phyloP scores from a whole-genome alignment of 2,797 vertebrate species.

The Onychomys leucogaster region DNA sequence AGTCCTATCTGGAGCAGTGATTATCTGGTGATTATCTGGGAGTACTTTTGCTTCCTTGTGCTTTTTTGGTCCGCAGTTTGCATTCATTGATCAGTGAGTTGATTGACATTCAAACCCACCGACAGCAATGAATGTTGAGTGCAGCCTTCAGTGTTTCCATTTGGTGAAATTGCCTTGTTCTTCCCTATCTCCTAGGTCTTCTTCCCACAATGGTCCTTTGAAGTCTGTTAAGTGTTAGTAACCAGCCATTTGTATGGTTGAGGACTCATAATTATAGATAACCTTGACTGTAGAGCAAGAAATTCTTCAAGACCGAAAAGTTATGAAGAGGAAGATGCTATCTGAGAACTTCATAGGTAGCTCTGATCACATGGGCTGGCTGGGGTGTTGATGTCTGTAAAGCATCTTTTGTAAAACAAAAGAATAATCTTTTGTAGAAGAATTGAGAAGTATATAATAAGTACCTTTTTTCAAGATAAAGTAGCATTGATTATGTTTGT shows the following conservation, averaged over 20 bases:
- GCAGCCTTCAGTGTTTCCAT: constrained; percentile 92
- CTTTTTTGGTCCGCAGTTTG: constrained; percentile 96
- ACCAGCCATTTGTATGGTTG: not conserved
- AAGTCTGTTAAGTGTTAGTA: constrained; percentile 29
- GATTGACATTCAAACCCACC: constrained; percentile 95
- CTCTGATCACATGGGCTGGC: not conserved
- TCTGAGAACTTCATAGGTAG: not conserved
- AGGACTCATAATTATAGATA: constrained; percentile 17
- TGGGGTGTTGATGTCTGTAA: not conserved
- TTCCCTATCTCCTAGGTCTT: constrained; percentile 47
- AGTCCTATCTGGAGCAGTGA: not conserved
- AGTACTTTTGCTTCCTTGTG: constrained; percentile 47
- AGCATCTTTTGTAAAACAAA: not conserved
- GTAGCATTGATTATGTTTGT: constrained; percentile 58
- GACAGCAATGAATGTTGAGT: constrained; percentile 99
- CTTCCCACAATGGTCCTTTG: constrained; percentile 67
- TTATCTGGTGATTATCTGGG: not conserved
- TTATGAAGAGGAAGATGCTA: constrained; percentile 50
- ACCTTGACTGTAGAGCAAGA: not conserved
- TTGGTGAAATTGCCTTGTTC: not conserved
- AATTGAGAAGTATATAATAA: not conserved
- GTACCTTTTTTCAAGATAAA: constrained; percentile 44
- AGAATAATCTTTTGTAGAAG: not conserved
- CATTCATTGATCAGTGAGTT: constrained; percentile 99
- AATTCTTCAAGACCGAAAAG: constrained; percentile 29